Evolutionary conservation across 2,797 vertebrate genomes (phyloP), one percentile per base, ranked within the genome.

Genomic region (Peromyscus melanophrys): DNA sequence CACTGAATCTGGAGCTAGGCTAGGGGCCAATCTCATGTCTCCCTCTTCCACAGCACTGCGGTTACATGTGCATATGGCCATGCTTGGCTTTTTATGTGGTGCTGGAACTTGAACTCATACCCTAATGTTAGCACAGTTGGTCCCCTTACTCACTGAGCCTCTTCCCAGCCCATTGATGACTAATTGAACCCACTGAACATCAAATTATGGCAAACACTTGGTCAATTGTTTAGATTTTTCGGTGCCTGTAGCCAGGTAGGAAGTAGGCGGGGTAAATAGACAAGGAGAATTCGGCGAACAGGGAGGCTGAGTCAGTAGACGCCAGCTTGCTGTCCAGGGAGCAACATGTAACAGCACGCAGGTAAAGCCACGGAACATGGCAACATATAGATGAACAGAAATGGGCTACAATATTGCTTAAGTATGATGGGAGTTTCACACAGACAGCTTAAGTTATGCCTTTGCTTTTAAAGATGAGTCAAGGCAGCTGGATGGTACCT

Each of bases 381-480:
- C 14, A 55, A 55, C 52, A 55, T 55, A 55, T 4, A 55, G 52
- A 16, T 55, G 52, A 55, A 55, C 52, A 55, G 52, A 55, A 55
- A 55, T 55, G 52, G 52, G 14, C 14, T 55, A 16, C 14, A 55
- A 16, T 77, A 37, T 92, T 78, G 57, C 55, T 90, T 92, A 82
- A 77, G 69, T 61, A 34, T 75, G 14, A 69, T 46, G 59, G 71
- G 57, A 59, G 61, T 90, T 90, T 57, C 27, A 52, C 0, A 2
- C 4, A 73, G 16, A 73, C 69, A 63, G 40, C 14, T 19, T 0
- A 27, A 40, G 21, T 52, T 40, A 84, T 40, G 23, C n/a, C 31
- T 82, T 14, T 43, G 49, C 4, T 76, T 97, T 93, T 61, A 34
- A 93, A 90, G 77, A 63, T 25, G 37, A 91, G 23, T 34, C 46